Percentiles rank a stretch among this genome's conserved stretches.
phyloP scores from a whole-genome alignment of 2,797 vertebrate species.

The Amazonetta brasiliensis region DNA sequence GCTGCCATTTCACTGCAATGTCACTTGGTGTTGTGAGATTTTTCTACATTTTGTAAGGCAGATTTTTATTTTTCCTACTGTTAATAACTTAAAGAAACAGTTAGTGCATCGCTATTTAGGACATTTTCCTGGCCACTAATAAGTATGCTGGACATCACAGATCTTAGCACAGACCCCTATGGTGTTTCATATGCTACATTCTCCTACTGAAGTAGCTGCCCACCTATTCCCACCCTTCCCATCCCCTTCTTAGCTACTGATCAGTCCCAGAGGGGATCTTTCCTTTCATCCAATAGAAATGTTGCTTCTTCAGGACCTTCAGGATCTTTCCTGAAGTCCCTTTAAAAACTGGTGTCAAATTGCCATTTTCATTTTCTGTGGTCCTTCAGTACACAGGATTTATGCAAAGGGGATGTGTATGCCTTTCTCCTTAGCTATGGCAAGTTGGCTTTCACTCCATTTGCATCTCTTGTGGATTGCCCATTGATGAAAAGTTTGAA shows the following conservation, averaged over 20 bases:
- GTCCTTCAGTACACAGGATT: neutral
- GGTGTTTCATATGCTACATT: neutral
- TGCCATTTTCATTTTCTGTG: neutral
- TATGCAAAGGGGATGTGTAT: accelerated
- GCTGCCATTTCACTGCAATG: neutral
- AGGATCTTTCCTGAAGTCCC: neutral
- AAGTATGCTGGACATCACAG: neutral
- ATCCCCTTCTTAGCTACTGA: neutral
- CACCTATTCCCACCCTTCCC: neutral
- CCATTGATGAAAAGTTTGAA: neutral
- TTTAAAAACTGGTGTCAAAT: neutral
- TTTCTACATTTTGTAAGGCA: neutral
- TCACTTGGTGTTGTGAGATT: neutral
- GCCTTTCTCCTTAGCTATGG: accelerated
- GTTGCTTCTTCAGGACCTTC: slow-evolving; percentile 20
- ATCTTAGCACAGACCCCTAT: neutral
- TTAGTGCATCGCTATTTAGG: neutral
- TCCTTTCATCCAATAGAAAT: slow-evolving; percentile 21
- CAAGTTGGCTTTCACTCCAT: neutral
- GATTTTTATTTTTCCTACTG: neutral
- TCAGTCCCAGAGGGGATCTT: neutral
- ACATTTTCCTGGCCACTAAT: slow-evolving; percentile 5
- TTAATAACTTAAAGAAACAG: neutral
- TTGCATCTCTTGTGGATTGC: neutral
- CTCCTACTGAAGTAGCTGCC: neutral